Evolutionary conservation across 2,888 invertebrate species (phyloP).

Genomic region (Allophyes oxyacanthae): DNA sequence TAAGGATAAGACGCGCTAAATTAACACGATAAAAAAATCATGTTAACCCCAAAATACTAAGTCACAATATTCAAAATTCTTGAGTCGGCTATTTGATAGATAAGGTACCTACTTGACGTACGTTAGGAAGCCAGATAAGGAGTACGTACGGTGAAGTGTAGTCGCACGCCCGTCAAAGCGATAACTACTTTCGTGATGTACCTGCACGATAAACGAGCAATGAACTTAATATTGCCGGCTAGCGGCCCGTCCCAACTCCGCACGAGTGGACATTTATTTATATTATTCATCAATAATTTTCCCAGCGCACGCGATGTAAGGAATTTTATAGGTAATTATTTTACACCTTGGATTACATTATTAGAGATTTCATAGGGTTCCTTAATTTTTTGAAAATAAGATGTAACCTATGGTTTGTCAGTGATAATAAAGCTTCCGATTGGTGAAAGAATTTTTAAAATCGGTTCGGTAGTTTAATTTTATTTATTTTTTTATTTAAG

Average conservation of each 20-base stretch:
- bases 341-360: too few species aligned
- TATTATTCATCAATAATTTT: too few species aligned
- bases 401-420: too few species aligned
- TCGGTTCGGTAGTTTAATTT: too few species aligned
- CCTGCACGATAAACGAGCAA: conserved; percentile 55
- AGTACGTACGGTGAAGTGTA: conserved; percentile 22
- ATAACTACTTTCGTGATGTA: conserved; percentile 50
- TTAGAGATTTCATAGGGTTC: too few species aligned
- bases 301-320: too few species aligned
- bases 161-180: conserved; percentile 54
- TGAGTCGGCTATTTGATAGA: conserved; percentile 36
- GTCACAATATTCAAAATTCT: conserved; percentile 14
- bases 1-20: neutral
- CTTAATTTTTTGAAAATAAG: too few species aligned
- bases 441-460: conserved; percentile 29
- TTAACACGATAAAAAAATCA: neutral
- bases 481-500: too few species aligned
- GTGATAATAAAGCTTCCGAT: too few species aligned
- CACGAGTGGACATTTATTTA: too few species aligned
- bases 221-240: conserved; percentile 51
- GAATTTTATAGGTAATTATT: too few species aligned
- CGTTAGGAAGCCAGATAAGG: conserved; percentile 41
- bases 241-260: too few species aligned
- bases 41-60: conserved; percentile 8
- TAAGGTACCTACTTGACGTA: conserved; percentile 27